Conservation (phyloP, 2,113 vertebrate genomes). For the Panthera uncia region DNA sequence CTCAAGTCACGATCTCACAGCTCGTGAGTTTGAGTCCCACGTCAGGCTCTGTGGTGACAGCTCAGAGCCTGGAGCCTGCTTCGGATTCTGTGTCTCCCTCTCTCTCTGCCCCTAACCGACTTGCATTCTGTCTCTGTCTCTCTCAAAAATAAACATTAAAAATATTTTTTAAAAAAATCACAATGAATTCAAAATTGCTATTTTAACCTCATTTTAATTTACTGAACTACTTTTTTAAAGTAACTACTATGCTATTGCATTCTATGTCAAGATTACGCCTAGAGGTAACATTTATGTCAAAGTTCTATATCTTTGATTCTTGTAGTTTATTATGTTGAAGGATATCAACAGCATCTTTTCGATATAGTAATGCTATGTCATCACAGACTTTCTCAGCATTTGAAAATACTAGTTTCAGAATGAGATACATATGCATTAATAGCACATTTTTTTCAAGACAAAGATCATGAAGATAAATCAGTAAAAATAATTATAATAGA, state of each 20-base stretch:
- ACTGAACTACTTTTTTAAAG: background rate
- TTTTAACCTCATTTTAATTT: background rate
- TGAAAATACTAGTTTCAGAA: constrained; percentile 46
- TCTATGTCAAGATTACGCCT: background rate
- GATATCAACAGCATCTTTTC: background rate
- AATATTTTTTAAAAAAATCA: background rate
- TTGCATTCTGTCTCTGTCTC: too few species aligned
- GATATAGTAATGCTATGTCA: background rate
- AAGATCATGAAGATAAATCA: background rate
- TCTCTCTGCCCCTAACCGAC: too few species aligned
- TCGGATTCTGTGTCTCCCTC: too few species aligned
- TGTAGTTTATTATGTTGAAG: background rate
- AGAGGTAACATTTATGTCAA: background rate
- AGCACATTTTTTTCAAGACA: background rate
- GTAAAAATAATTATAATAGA: background rate
- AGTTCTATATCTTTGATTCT: background rate
- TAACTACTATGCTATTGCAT: background rate
- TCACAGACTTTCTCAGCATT: background rate
- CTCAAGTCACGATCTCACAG: too few species aligned
- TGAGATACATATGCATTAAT: background rate
- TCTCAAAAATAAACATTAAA: too few species aligned
- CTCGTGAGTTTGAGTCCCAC: too few species aligned
- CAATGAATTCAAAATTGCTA: background rate
- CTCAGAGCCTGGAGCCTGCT: too few species aligned
- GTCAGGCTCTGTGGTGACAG: too few species aligned